These are phyloP conservation scores for Platerodrilus igneus DNA, from an alignment of 2,888 invertebrate genomes.

Conservation along the genomic window DNA sequence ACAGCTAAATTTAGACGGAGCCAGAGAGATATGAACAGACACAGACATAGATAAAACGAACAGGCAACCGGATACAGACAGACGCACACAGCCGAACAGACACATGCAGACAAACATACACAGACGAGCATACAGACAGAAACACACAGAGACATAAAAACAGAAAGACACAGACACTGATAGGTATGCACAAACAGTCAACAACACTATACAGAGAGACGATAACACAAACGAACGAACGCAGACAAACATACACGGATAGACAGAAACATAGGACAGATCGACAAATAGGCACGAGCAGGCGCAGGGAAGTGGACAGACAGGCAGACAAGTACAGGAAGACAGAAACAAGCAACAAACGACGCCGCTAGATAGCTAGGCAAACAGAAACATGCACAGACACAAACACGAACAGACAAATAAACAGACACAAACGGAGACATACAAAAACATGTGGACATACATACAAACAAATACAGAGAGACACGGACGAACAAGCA, in stretches of 20 bases:
- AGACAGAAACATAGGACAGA: conserved; percentile 9
- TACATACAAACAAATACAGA: conserved; percentile 7
- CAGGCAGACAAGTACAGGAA: conserved; percentile 6
- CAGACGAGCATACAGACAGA: conserved; percentile 7
- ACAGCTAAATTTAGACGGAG: too few relatives aligned
- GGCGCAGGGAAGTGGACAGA: conserved; percentile 6
- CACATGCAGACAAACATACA: conserved; percentile 7
- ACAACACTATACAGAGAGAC: conserved; percentile 6
- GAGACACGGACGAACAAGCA: conserved; percentile 7
- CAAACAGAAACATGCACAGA: conserved; percentile 7
- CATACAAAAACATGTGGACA: conserved; percentile 8
- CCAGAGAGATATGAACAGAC: too few relatives aligned
- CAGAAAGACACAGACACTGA: conserved; percentile 9
- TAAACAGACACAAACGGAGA: conserved; percentile 11
- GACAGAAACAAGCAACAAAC: conserved; percentile 6
- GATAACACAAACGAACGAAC: conserved; percentile 5
- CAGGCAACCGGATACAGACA: conserved; percentile 8
- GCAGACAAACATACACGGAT: conserved; percentile 6
- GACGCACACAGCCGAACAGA: conserved; percentile 6
- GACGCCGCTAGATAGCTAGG: too few relatives aligned
- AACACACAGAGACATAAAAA: conserved; percentile 9
- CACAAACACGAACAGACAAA: conserved; percentile 8
- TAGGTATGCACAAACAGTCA: conserved; percentile 9
- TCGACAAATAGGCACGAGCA: conserved; percentile 8
- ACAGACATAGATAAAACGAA: too few relatives aligned